These are phyloP conservation scores for Dendronephthya gigantea DNA, from an alignment of 64 coral and sea anemone species.

Conservation along the genomic window DNA sequence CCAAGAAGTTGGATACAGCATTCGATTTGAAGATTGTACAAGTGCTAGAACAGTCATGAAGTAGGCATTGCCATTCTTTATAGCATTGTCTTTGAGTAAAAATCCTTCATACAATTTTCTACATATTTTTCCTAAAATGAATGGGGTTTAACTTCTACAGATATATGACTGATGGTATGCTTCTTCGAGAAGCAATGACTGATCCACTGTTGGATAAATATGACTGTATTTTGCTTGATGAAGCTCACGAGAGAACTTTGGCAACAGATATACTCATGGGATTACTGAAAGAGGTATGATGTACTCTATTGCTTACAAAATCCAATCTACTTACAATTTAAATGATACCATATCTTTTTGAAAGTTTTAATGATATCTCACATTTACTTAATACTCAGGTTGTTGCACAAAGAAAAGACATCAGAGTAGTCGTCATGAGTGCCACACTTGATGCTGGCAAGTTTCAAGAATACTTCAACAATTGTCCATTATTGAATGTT, in stretches of 20 bases:
- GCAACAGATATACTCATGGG: constrained; percentile 99
- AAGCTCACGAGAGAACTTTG: constrained; percentile 91
- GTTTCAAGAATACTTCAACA: constrained; percentile 94
- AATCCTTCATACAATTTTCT: not conserved
- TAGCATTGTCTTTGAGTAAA: too few relatives aligned
- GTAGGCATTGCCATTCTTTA: constrained; percentile 30
- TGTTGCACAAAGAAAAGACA: constrained; percentile 73
- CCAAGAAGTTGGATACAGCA: constrained; percentile 97
- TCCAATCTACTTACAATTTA: not conserved
- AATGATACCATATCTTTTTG: not conserved
- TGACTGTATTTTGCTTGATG: constrained; percentile 90
- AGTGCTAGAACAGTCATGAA: constrained; percentile 74
- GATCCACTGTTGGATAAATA: constrained; percentile 93
- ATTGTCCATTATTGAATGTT: constrained; percentile 74
- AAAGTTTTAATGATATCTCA: not conserved
- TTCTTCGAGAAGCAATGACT: constrained; percentile 92
- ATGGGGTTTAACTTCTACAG: constrained; percentile 24
- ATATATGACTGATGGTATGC: constrained; percentile 99
- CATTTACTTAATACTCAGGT: constrained; percentile 54
- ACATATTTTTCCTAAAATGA: not conserved
- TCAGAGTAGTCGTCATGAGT: constrained; percentile 96
- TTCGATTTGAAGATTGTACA: constrained; percentile 98
- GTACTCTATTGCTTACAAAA: not conserved
- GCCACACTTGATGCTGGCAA: constrained; percentile 92
- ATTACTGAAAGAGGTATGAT: constrained; percentile 76